Conservation (phyloP, 2,113 vertebrate species). For the Leucosticte australis region DNA sequence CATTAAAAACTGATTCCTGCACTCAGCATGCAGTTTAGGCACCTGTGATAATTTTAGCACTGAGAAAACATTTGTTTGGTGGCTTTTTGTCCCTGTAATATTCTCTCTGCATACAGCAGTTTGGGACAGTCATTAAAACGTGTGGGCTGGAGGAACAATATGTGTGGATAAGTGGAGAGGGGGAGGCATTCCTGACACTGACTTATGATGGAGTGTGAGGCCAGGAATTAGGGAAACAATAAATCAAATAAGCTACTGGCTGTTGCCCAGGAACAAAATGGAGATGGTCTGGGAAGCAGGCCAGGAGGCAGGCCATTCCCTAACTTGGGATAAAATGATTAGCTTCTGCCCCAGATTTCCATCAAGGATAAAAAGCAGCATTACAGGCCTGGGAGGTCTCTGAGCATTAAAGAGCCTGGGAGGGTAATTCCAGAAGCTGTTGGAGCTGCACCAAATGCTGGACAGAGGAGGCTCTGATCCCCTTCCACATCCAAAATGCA, state of each 20-base stretch:
- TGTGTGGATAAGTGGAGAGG: background rate
- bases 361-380: background rate
- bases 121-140: background rate
- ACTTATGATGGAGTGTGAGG: background rate
- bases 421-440: background rate
- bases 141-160: background rate
- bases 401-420: background rate
- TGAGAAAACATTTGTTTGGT: background rate
- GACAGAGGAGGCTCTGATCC: background rate
- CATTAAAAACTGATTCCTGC: background rate
- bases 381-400: background rate
- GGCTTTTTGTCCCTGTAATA: background rate
- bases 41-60: background rate
- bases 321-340: conserved; percentile 28
- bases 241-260: conserved; percentile 45
- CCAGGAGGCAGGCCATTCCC: background rate
- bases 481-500: background rate
- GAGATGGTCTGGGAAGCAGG: conserved; percentile 37
- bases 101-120: background rate
- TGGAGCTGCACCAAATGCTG: background rate
- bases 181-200: background rate
- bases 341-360: conserved; percentile 50
- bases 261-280: conserved; percentile 57
- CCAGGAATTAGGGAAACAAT: conserved; percentile 51
- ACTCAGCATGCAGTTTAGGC: background rate